phyloP scores from a whole-genome alignment of 2,113 vertebrate genomes.

The Oncorhynchus clarkii region DNA sequence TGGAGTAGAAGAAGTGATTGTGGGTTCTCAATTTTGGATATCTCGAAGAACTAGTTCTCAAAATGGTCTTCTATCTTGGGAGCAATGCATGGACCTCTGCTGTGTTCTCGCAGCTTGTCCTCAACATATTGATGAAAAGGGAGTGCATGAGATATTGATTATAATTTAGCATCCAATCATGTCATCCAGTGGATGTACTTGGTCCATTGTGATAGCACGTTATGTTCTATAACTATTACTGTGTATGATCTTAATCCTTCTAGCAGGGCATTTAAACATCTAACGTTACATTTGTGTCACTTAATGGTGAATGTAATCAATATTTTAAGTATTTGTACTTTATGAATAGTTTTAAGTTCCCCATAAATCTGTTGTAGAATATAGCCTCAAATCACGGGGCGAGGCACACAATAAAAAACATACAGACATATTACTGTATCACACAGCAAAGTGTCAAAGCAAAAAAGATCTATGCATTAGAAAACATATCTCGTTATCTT shows the following conservation, averaged over 20 bases:
- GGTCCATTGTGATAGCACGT: too few relatives aligned
- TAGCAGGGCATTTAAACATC: not conserved
- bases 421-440: not conserved
- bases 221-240: too few relatives aligned
- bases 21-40: too few relatives aligned
- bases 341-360: not conserved
- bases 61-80: too few relatives aligned
- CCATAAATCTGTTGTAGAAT: not conserved
- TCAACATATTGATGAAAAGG: too few relatives aligned
- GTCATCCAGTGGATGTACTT: too few relatives aligned
- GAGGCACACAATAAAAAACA: not conserved
- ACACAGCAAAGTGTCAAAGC: constrained; percentile 38
- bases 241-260: not conserved
- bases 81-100: too few relatives aligned
- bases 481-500: constrained; percentile 49
- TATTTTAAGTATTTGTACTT: not conserved
- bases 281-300: not conserved
- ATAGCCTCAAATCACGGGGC: not conserved
- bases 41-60: too few relatives aligned
- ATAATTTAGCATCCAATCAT: too few relatives aligned
- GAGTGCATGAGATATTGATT: too few relatives aligned
- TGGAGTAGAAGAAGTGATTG: too few relatives aligned
- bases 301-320: not conserved
- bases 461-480: constrained; percentile 24
- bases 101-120: too few relatives aligned